Percentiles rank a stretch among this genome's conserved stretches.
Conservation (phyloP, 2,113 vertebrate genomes). For the Ornithorhynchus anatinus region DNA sequence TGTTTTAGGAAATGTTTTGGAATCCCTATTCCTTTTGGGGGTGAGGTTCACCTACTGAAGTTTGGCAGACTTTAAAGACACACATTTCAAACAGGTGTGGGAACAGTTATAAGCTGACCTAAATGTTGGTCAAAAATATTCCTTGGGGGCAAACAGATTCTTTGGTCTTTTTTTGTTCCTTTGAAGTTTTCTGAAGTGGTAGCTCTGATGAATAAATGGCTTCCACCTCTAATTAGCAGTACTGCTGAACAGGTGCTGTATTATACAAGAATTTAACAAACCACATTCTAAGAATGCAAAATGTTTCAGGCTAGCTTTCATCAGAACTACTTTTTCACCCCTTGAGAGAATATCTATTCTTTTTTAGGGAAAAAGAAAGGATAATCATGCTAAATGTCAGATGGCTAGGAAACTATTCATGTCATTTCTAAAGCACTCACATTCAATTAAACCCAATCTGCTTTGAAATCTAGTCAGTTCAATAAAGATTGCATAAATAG, state of each 20-base stretch:
- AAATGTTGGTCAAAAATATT: slow-evolving; percentile 31
- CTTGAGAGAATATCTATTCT: slow-evolving; percentile 37
- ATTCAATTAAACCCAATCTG: slow-evolving; percentile 38
- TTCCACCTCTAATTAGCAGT: slow-evolving; percentile 51
- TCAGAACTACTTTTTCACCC: slow-evolving; percentile 35
- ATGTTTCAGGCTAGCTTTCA: slow-evolving; percentile 40
- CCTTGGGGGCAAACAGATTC: slow-evolving; percentile 30
- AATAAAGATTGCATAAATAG: background rate
- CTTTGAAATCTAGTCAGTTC: slow-evolving; percentile 16
- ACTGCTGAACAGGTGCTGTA: slow-evolving; percentile 5
- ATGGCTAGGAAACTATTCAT: slow-evolving; percentile 20
- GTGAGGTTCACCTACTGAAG: background rate
- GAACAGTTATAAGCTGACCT: slow-evolving; percentile 45
- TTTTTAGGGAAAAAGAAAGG: slow-evolving; percentile 44
- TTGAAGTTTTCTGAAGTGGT: slow-evolving; percentile 25
- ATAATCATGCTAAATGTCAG: slow-evolving; percentile 46
- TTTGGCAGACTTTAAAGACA: slow-evolving; percentile 38
- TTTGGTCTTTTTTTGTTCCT: slow-evolving; percentile 39
- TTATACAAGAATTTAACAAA: slow-evolving; percentile 29
- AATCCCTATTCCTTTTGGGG: slow-evolving; percentile 9
- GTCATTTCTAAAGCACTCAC: slow-evolving; percentile 33
- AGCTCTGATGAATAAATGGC: background rate
- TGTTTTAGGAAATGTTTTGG: slow-evolving; percentile 25
- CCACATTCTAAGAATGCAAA: slow-evolving; percentile 19
- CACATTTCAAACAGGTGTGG: slow-evolving; percentile 18